Conservation (phyloP, 2,797 vertebrate species). For the Vespertilio murinus region DNA sequence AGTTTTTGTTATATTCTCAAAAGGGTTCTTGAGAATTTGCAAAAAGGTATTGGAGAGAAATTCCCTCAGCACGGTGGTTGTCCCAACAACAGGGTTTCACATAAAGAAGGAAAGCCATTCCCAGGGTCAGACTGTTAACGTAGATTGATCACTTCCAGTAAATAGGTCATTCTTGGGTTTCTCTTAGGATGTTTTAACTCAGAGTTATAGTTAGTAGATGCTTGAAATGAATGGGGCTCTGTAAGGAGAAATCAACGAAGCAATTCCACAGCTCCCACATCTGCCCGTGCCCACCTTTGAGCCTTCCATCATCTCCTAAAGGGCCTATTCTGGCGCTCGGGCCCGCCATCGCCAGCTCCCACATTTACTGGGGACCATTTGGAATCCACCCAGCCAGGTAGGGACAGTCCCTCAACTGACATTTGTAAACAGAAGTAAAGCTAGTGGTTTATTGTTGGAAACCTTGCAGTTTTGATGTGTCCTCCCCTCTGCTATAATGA, state of each 20-base stretch:
- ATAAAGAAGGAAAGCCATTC: slow-evolving; percentile 18
- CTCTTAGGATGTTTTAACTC: slow-evolving; percentile 24
- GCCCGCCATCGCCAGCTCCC: background rate
- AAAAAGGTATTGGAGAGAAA: background rate
- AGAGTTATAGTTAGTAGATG: background rate
- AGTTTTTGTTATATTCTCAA: background rate
- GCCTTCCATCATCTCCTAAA: background rate
- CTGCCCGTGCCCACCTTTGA: background rate
- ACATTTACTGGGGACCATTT: slow-evolving; percentile 75
- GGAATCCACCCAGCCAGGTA: slow-evolving; percentile 79
- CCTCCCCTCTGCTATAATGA: slow-evolving; percentile 63
- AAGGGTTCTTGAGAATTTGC: slow-evolving; percentile 8
- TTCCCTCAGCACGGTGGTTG: background rate
- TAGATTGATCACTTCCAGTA: background rate
- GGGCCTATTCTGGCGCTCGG: background rate
- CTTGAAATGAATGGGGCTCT: slow-evolving; percentile 3
- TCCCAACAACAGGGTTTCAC: slow-evolving; percentile 2
- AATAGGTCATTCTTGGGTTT: slow-evolving; percentile 34
- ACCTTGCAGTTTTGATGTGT: slow-evolving; percentile 64
- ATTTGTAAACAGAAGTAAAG: slow-evolving; percentile 82
- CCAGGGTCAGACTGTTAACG: slow-evolving; percentile 25
- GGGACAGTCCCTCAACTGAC: slow-evolving; percentile 78
- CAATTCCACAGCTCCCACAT: background rate
- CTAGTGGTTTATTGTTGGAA: slow-evolving; percentile 75
- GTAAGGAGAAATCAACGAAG: background rate